A percentile compares a stretch with the other conserved stretches of the same genome.
phyloP scores from a whole-genome alignment of 92 coral and sea anemone genomes.

The Zoanthus sociatus region DNA sequence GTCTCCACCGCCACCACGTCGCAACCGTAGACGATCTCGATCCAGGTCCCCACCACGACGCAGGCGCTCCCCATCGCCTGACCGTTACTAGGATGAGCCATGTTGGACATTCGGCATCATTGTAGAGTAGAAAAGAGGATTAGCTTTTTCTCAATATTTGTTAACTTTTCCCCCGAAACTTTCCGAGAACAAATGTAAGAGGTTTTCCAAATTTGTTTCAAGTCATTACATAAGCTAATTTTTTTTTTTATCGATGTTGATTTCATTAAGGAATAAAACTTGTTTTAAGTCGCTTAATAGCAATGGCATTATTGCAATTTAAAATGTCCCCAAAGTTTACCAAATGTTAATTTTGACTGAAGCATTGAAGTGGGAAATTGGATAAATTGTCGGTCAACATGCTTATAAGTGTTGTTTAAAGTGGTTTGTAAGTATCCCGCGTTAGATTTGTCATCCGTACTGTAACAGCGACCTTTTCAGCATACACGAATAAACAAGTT shows the following conservation, averaged over 20 bases:
- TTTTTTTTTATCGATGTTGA: neutral
- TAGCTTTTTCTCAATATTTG: neutral
- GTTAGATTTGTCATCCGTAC: no score
- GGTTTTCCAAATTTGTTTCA: neutral
- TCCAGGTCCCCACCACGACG: constrained; percentile 84
- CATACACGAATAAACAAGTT: no score
- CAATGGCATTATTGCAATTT: neutral
- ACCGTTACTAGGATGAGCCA: neutral
- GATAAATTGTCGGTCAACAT: no score
- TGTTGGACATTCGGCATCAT: neutral
- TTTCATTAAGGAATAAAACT: neutral
- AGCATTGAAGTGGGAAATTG: no score
- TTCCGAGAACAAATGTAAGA: neutral
- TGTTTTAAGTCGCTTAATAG: neutral
- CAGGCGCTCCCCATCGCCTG: constrained; percentile 83
- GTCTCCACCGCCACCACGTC: constrained; percentile 79
- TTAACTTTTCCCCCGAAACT: neutral
- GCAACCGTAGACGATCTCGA: constrained; percentile 75
- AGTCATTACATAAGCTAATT: neutral
- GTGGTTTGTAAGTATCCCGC: no score
- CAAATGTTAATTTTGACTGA: no score
- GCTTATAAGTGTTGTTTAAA: no score
- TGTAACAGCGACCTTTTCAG: no score
- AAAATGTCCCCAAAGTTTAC: no score
- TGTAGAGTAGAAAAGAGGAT: neutral